Base-by-base conservation (phyloP, 1,140 invertebrate species). In the Drosophila erecta region DNA sequence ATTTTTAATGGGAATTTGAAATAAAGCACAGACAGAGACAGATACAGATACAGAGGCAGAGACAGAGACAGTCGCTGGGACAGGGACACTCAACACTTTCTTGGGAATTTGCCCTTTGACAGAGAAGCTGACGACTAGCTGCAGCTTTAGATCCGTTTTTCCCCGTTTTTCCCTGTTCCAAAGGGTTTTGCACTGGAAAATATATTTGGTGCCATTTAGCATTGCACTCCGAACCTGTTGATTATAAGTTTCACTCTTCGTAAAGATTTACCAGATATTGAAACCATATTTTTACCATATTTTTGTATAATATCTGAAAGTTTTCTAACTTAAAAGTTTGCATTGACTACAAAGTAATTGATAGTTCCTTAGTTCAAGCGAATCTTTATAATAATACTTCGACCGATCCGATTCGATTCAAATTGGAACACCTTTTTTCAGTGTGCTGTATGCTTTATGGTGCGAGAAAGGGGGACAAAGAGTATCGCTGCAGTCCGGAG, bases 1-100 rank as follows among this genome's bases (percentile, higher is more conserved):
- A 85, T 87, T 85, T 85, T 85, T 85, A 85, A 87, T 85, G 83
- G 81, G 67, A 86, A 85, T 85, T 81, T 81, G 81, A 86, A 85
- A 85, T 84, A 84, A 85, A 66, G 65, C 66, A 40, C 71, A 72
- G 70, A 67, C 64, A 61, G 35, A 35, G 46, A 67, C 44, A 46
- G 22, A 4, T 2, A 24, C 22, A 24, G 22, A 24, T 3, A 4
- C 24, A 24, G 24, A 66, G 70, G 65, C 60, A 46, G 56, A 65
- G 35, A 8, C 27, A 30, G 27, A 30, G 8, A 10, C 27, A 51
- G 59, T 49, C 35, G 51, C 35, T 55, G 77, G 76, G 33, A 46
- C 70, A 49, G 70, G 35, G 43, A 35, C 56, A 62, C 47, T 44
- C 40, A 58, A 69, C 66, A 71, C 65, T 73, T 73, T 65, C 73